Conservation (phyloP, 2,113 vertebrate species). For the Mesembrinibis cayennensis region DNA sequence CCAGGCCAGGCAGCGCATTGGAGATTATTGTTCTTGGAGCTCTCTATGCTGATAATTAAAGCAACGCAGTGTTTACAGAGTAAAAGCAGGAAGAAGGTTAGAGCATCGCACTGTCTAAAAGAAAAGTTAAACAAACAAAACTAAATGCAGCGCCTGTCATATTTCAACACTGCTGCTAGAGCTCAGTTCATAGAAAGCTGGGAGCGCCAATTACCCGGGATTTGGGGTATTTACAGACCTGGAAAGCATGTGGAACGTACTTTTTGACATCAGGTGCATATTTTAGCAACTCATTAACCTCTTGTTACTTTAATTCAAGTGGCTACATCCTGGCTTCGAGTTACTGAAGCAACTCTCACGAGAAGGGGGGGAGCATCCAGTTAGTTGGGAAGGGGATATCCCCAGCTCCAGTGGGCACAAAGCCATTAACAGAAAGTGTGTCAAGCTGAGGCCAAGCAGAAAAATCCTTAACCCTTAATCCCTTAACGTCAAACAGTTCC, state of each 20-base stretch:
- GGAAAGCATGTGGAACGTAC: background rate
- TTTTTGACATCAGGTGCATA: slow-evolving; percentile 33
- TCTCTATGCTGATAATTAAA: slow-evolving; percentile 30
- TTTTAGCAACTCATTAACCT: slow-evolving; percentile 53
- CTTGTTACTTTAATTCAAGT: background rate
- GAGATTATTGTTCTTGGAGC: slow-evolving; percentile 70
- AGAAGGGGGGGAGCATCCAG: background rate
- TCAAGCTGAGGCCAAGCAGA: background rate
- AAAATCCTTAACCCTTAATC: background rate
- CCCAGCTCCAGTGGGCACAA: background rate
- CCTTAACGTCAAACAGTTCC: background rate
- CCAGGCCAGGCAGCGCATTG: background rate
- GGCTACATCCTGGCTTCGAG: background rate
- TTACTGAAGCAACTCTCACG: background rate
- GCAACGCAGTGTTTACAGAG: slow-evolving; percentile 49
- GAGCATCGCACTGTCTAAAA: slow-evolving; percentile 36
- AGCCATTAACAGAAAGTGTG: background rate
- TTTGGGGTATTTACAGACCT: slow-evolving; percentile 1
- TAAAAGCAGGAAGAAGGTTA: slow-evolving; percentile 27
- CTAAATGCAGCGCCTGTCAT: background rate
- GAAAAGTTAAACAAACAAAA: slow-evolving; percentile 63
- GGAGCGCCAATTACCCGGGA: background rate
- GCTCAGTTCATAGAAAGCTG: background rate
- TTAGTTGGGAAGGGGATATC: background rate
- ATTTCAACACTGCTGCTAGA: background rate